A percentile compares a stretch with the other conserved stretches of the same genome.
phyloP scores from a whole-genome alignment of 2,888 invertebrate species.

The Nemoura dubitans region DNA sequence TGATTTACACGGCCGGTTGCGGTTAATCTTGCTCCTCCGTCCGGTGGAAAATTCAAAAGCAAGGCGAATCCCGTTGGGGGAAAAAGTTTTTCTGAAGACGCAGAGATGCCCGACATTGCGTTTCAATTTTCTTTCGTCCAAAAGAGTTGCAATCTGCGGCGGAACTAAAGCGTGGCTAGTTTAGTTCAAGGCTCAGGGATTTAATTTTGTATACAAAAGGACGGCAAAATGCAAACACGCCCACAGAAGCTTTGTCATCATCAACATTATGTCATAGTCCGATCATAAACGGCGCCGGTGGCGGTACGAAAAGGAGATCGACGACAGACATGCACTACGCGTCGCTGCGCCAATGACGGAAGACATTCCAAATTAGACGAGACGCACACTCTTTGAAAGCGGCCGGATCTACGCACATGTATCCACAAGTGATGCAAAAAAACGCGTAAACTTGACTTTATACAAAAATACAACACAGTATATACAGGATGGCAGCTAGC shows the following conservation, averaged over 20 bases:
- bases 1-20: neutral
- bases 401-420: neutral
- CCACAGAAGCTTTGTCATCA: neutral
- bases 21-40: neutral
- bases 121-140: neutral
- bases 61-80: neutral
- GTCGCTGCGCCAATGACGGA: neutral
- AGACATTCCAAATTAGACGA: neutral
- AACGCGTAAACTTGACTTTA: neutral
- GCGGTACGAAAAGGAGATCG: neutral
- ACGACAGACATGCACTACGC: neutral
- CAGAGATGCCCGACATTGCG: neutral
- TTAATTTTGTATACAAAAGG: neutral
- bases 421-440: neutral
- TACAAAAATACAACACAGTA: neutral
- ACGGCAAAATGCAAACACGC: neutral
- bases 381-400: neutral
- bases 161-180: neutral
- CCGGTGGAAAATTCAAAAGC: neutral
- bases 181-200: neutral
- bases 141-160: neutral
- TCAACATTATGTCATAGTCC: neutral
- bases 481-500: neutral
- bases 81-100: neutral
- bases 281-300: neutral